phyloP scores from a whole-genome alignment of 2,113 vertebrate species.

The Monarcha castaneiventris region DNA sequence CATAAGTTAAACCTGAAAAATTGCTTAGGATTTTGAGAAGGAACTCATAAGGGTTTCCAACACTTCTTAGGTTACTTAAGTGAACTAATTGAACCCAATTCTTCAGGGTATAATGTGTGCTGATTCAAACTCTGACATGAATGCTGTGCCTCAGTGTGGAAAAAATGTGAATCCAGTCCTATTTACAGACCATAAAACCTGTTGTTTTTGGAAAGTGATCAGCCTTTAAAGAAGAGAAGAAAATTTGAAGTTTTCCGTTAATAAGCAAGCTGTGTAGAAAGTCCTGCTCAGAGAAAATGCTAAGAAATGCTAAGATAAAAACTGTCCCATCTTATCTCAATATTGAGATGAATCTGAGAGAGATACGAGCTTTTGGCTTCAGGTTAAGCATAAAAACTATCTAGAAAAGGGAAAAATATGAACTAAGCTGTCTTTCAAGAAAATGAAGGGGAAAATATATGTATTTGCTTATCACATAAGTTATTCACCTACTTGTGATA shows the following conservation, averaged over 20 bases:
- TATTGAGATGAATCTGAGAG: neutral
- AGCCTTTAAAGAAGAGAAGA: neutral
- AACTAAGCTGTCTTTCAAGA: neutral
- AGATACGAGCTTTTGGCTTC: neutral
- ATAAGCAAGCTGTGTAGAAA: neutral
- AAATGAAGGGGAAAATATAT: neutral
- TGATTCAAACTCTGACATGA: neutral
- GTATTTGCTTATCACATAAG: neutral
- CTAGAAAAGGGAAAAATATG: neutral
- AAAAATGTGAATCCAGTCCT: neutral
- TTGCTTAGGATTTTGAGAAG: neutral
- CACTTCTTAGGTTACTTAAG: neutral
- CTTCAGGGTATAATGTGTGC: neutral
- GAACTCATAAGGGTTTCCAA: accelerated
- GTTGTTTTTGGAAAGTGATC: neutral
- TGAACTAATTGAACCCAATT: neutral
- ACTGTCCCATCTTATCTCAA: neutral
- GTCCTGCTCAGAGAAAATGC: neutral
- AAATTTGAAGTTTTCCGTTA: neutral
- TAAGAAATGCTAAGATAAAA: neutral
- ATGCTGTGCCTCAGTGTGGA: neutral
- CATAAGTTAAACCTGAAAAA: neutral
- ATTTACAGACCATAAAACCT: neutral
- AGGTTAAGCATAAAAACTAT: neutral
- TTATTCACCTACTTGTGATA: neutral